Percentiles rank a stretch among this genome's conserved stretches.
phyloP scores from a whole-genome alignment of 2,888 invertebrate species.

The Agonopterix heracliana region DNA sequence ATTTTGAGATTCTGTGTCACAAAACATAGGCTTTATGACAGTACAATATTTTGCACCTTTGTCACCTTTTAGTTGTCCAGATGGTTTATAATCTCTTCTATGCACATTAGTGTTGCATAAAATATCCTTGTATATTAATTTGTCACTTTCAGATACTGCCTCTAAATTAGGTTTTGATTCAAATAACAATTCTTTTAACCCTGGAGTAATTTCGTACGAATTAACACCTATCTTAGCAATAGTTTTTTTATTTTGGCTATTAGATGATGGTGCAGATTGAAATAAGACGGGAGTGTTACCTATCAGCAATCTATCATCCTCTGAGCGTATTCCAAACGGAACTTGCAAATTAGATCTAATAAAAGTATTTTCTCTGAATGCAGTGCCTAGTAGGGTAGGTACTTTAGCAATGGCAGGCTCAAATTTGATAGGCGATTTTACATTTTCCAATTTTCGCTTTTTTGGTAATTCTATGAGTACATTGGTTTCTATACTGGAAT shows the following conservation, averaged over 20 bases:
- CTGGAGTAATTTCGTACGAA: not conserved
- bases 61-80: not conserved
- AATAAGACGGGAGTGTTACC: not conserved
- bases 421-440: no score
- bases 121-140: no score
- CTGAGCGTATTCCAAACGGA: not conserved
- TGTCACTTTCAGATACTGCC: no score
- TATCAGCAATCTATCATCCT: not conserved
- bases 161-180: no score
- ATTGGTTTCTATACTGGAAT: no score
- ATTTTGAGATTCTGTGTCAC: not conserved
- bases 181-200: not conserved
- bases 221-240: not conserved
- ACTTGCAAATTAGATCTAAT: not conserved
- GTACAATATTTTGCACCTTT: not conserved
- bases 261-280: not conserved
- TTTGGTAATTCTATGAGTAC: no score
- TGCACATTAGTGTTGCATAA: not conserved
- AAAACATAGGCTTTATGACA: not conserved
- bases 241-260: not conserved
- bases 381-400: no score
- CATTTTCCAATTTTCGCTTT: no score
- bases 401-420: no score
- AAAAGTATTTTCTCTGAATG: not conserved
- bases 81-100: not conserved